Conservation (phyloP, 2,797 vertebrate genomes). For the Pseudochirops cupreus region DNA sequence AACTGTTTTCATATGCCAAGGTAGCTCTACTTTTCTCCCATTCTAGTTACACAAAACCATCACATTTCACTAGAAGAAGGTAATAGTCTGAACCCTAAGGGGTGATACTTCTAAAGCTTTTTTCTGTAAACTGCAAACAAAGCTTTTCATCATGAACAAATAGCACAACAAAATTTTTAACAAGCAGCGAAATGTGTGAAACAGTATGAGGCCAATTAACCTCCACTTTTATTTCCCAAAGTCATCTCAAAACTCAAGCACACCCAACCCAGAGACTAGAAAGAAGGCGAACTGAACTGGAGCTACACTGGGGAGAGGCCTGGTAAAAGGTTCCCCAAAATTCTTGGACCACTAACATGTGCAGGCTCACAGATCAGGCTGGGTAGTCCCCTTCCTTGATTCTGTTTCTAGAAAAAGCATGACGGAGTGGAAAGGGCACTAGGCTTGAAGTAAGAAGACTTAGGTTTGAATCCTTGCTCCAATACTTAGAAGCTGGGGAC, state of each 20-base stretch:
- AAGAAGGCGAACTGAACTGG: background rate
- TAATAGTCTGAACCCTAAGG: background rate
- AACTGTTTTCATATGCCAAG: background rate
- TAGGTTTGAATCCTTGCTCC: background rate
- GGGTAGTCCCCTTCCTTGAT: background rate
- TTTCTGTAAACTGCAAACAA: background rate
- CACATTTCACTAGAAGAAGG: background rate
- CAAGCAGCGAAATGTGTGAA: background rate
- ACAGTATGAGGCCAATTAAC: background rate
- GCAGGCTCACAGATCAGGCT: background rate
- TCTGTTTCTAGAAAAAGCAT: background rate
- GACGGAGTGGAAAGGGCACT: background rate
- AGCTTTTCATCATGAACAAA: background rate
- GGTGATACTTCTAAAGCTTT: background rate
- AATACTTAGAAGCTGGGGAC: background rate
- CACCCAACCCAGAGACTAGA: background rate
- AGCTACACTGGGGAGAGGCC: background rate
- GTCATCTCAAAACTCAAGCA: background rate
- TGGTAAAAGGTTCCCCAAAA: background rate
- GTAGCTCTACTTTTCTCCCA: background rate
- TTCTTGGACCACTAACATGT: background rate
- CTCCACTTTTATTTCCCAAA: background rate
- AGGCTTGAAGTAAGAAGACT: background rate
- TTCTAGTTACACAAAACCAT: background rate
- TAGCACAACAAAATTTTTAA: background rate